These are phyloP conservation scores for Gallinago jamesoni DNA, from an alignment of 2,113 vertebrate species.

Conservation along the genomic window DNA sequence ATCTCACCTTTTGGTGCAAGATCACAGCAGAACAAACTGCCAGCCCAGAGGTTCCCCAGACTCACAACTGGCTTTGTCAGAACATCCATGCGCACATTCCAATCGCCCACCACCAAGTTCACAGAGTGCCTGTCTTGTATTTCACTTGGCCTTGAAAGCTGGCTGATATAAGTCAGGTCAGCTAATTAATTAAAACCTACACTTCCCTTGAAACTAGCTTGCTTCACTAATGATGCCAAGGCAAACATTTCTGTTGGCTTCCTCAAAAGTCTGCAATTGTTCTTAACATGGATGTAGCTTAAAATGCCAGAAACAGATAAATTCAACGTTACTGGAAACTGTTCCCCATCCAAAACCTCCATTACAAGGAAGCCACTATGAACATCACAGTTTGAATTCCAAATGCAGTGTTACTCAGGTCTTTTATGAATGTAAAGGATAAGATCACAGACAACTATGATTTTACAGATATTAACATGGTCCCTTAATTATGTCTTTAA, in stretches of 20 bases:
- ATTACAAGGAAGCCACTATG: constrained; percentile 62
- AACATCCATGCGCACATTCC: not conserved
- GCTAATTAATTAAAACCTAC: constrained; percentile 61
- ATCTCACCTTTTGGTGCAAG: not conserved
- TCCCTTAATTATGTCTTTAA: not conserved
- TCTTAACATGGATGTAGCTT: constrained; percentile 46
- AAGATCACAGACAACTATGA: not conserved
- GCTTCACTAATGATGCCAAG: constrained; percentile 59
- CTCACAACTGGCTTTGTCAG: not conserved
- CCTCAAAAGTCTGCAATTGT: constrained; percentile 40
- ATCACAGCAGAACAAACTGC: not conserved
- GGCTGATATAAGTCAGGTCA: constrained; percentile 45
- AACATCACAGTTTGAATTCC: constrained; percentile 56
- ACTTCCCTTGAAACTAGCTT: constrained; percentile 54
- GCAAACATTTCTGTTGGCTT: constrained; percentile 71
- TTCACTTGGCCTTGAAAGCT: constrained; percentile 55
- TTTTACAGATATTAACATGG: not conserved
- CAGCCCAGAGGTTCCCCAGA: not conserved
- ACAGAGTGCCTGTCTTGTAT: not conserved
- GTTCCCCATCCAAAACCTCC: constrained; percentile 47
- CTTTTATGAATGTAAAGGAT: constrained; percentile 41
- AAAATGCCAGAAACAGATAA: constrained; percentile 45
- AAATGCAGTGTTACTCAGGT: constrained; percentile 36
- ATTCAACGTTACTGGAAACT: constrained; percentile 69
- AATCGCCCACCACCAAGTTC: not conserved